Percentiles rank a stretch among this genome's conserved stretches.
Conservation (phyloP, 2,113 vertebrate species). For the Chaenocephalus aceratus region DNA sequence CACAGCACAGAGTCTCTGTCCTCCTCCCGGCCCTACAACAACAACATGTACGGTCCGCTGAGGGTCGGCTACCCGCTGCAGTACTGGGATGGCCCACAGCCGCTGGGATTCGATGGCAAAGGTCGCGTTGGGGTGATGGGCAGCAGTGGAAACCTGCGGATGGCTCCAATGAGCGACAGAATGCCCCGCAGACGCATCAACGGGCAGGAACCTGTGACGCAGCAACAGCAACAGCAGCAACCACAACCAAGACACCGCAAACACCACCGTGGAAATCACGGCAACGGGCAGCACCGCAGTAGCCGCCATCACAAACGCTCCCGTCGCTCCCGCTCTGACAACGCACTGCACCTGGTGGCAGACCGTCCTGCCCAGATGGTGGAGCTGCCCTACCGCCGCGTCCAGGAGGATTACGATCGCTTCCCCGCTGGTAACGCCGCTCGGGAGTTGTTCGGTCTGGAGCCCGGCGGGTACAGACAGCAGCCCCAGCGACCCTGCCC, state of each 20-base stretch:
- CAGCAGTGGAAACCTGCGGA: slow-evolving; percentile 83
- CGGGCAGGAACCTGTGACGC: slow-evolving; percentile 82
- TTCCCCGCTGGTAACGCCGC: slow-evolving; percentile 88
- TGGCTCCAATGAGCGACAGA: slow-evolving; percentile 90
- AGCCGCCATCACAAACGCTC: slow-evolving; percentile 89
- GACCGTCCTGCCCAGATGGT: slow-evolving; percentile 88
- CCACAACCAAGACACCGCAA: slow-evolving; percentile 81
- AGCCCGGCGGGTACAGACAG: slow-evolving; percentile 82
- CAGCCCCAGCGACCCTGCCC: slow-evolving; percentile 92
- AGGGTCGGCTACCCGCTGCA: slow-evolving; percentile 83
- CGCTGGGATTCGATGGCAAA: slow-evolving; percentile 87
- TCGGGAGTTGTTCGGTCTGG: slow-evolving; percentile 86
- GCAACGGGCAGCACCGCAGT: slow-evolving; percentile 84
- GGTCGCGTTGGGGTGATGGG: slow-evolving; percentile 83
- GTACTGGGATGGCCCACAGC: slow-evolving; percentile 87
- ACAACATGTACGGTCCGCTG: slow-evolving; percentile 89
- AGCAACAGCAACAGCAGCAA: slow-evolving; percentile 61
- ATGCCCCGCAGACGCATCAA: slow-evolving; percentile 87
- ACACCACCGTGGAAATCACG: slow-evolving; percentile 86
- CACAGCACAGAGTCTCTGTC: slow-evolving; percentile 96
- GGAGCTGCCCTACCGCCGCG: slow-evolving; percentile 88
- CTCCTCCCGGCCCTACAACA: slow-evolving; percentile 91
- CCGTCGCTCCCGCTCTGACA: slow-evolving; percentile 94
- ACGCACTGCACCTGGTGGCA: slow-evolving; percentile 93
- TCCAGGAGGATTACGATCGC: slow-evolving; percentile 92